A percentile compares a stretch with the other conserved stretches of the same genome.
These are phyloP conservation scores for Catocala sponsa DNA, from an alignment of 2,888 invertebrate genomes.

Conservation along the genomic window DNA sequence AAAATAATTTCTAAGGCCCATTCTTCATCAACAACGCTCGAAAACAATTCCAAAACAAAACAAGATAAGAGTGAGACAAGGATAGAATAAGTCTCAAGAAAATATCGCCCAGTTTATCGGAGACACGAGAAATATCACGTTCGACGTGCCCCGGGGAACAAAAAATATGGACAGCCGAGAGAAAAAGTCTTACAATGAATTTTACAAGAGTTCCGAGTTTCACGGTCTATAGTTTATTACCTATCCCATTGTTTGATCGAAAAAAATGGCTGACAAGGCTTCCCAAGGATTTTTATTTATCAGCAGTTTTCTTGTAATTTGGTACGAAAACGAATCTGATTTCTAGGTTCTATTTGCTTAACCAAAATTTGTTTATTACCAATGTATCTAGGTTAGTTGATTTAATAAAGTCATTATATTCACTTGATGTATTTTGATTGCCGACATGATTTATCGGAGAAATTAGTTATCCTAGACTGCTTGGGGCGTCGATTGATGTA, in stretches of 20 bases:
- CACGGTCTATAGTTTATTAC: slow-evolving; percentile 29
- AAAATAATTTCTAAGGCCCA: slow-evolving; percentile 3
- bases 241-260: slow-evolving; percentile 12
- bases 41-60: slow-evolving; percentile 40
- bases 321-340: not conserved
- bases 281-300: not conserved
- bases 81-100: slow-evolving; percentile 49
- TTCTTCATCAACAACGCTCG: slow-evolving; percentile 10
- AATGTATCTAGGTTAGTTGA: not conserved
- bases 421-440: too few relatives aligned
- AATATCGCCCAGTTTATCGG: slow-evolving; percentile 62
- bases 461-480: too few relatives aligned
- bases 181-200: slow-evolving; percentile 43
- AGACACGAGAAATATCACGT: slow-evolving; percentile 65
- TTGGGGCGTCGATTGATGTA: too few relatives aligned
- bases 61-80: slow-evolving; percentile 23
- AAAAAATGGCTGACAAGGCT: not conserved
- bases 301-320: not conserved
- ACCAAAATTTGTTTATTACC: not conserved
- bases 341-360: not conserved
- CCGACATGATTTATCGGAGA: too few relatives aligned
- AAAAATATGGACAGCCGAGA: slow-evolving; percentile 53
- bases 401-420: not conserved
- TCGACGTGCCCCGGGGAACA: slow-evolving; percentile 41
- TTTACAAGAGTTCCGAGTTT: slow-evolving; percentile 25